Base-by-base conservation (phyloP, 2,113 vertebrate genomes). In the Nanorana parkeri region DNA sequence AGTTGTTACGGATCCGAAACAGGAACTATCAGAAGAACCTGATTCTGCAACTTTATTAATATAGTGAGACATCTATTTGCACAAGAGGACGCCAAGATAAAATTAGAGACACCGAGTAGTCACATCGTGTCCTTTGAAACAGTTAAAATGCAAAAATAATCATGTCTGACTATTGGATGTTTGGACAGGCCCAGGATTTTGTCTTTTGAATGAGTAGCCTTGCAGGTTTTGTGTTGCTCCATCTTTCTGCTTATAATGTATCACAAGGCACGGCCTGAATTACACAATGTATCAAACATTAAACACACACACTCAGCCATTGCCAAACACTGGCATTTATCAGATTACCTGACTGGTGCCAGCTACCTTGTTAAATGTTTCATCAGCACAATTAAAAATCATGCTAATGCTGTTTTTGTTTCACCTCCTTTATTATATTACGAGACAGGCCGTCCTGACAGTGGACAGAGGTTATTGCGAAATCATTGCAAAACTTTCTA, bases 291-390 rank as follows among this genome's bases (percentile, higher is more conserved):
- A 23, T 17, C 51, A 68, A 75, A 41, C 54, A 26, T 68, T 58
- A 68, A 65, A 65, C 26, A 68, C 65, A 80, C 54, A 79, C 19
- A 26, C 24, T 67, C 63, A 55, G 16, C 29, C 52, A 58, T 29
- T 83, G 71, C 80, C 71, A 66, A 68, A 76, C 19, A 51, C 54
- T 60, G 78, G 55, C 65, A 61, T 41, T 80, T 61, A 68, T 80
- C 71, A 60, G 26, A 68, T 83, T 83, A 60, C 72, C 54, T 58
- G 71, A 19, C 17, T 29, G n/a, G 5, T 29, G 63, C 80, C 80
- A 81, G 51, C 26, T 54, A 13, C 29, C 61, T 74, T 65, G 58
- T 81, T 74, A 65, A 69, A 74, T 66, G 69, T 74, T 81, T 73
- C 69, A 81, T 66, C 60, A 73, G 65, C 69, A 65, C 78, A 81